Evolutionary conservation across 1,140 invertebrate species (phyloP).

Genomic region (Cydia splendana): DNA sequence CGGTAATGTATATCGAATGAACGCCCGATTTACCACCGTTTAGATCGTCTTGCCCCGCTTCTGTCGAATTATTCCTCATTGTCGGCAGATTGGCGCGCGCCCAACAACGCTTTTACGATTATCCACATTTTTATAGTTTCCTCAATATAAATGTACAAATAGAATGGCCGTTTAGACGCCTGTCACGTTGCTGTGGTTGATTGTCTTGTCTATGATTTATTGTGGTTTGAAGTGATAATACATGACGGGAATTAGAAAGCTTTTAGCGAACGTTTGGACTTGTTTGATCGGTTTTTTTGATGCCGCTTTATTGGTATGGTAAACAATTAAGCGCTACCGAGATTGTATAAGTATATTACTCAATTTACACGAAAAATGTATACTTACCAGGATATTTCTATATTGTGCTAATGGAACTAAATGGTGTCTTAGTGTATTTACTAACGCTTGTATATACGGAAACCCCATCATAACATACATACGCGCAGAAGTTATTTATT

Average conservation of each 20-base stretch:
- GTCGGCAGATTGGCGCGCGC: constrained; percentile 33
- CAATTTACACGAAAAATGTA: too few relatives aligned
- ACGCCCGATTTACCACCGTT: constrained; percentile 5
- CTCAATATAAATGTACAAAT: constrained; percentile 35
- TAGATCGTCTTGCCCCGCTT: neutral
- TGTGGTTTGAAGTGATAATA: constrained; percentile 1
- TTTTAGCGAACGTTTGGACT: neutral
- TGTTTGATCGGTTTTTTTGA: neutral
- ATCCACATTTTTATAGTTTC: constrained; percentile 37
- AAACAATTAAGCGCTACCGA: too few relatives aligned
- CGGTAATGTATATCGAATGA: neutral
- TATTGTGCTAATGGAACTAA: too few relatives aligned
- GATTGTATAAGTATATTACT: too few relatives aligned
- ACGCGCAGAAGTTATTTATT: neutral
- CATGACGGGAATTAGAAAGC: constrained; percentile 1
- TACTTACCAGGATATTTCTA: too few relatives aligned
- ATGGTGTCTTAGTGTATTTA: too few relatives aligned
- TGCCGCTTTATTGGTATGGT: neutral
- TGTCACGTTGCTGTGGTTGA: constrained; percentile 19
- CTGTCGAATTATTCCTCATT: constrained; percentile 38
- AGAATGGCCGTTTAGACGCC: constrained; percentile 21
- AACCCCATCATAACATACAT: neutral
- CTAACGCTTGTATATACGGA: neutral
- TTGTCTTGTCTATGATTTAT: constrained; percentile 26
- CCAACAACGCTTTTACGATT: constrained; percentile 38